These are phyloP conservation scores for Melopsittacus undulatus DNA, from an alignment of 2,797 vertebrate species.

Conservation along the genomic window DNA sequence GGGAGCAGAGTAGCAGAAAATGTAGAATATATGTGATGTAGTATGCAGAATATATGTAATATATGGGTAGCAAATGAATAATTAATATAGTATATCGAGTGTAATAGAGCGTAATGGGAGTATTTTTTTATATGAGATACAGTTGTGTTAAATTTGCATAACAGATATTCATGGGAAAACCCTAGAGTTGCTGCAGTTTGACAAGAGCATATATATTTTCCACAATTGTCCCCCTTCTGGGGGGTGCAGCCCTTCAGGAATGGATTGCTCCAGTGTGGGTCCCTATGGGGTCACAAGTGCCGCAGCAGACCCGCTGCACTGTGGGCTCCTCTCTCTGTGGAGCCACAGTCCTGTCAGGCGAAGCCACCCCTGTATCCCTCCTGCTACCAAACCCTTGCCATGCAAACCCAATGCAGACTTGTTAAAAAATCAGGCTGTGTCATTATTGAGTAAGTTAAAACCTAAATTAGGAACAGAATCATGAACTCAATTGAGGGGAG, in stretches of 20 bases:
- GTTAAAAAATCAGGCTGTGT: background rate
- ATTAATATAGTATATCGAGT: background rate
- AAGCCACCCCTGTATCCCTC: background rate
- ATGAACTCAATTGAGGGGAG: background rate
- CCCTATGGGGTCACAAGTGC: background rate
- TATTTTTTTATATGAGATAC: background rate
- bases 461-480: background rate
- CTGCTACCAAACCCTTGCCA: background rate
- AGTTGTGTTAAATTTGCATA: background rate
- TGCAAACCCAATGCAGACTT: background rate
- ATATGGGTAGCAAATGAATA: background rate
- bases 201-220: background rate
- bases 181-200: background rate
- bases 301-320: background rate
- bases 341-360: background rate
- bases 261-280: background rate
- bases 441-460: background rate
- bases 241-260: background rate
- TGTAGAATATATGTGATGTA: background rate
- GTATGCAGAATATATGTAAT: background rate
- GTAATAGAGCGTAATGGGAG: background rate
- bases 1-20: background rate
- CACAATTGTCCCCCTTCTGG: background rate
- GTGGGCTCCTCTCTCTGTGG: accelerated
- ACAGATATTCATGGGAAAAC: background rate